Conservation (phyloP, 2,888 invertebrate species). For the Ctenicera cuprea region DNA sequence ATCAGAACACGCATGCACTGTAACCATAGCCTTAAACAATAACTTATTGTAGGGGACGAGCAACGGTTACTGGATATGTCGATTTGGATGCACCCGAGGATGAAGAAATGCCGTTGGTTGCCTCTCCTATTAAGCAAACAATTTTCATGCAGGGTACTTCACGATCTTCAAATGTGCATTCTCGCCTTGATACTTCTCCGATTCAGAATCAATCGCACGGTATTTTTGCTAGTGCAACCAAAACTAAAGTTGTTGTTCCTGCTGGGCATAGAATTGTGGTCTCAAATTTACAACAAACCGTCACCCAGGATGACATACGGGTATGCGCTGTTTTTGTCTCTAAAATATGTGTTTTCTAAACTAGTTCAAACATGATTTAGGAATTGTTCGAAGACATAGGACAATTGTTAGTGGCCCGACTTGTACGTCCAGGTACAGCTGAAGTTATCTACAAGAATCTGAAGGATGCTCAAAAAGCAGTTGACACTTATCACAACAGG, state of each 20-base stretch:
- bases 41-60: conserved; percentile 10
- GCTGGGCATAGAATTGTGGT: conserved; percentile 91
- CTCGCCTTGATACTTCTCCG: conserved; percentile 73
- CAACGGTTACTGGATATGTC: conserved; percentile 60
- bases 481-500: conserved; percentile 94
- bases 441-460: conserved; percentile 92
- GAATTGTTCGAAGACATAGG: conserved; percentile 96
- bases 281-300: conserved; percentile 90
- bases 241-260: conserved; percentile 72
- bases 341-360: no score
- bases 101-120: conserved; percentile 66
- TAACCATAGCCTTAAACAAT: neutral
- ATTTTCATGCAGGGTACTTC: conserved; percentile 62
- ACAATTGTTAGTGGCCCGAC: conserved; percentile 86
- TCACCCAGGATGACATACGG: conserved; percentile 93
- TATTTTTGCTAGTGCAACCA: conserved; percentile 67
- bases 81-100: conserved; percentile 69
- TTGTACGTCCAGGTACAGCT: conserved; percentile 91
- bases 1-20: no score
- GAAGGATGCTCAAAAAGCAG: conserved; percentile 92
- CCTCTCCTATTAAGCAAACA: conserved; percentile 56
- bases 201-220: conserved; percentile 62
- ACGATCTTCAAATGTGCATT: conserved; percentile 66
- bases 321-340: no score
- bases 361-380: no score